Percentiles rank a stretch among this genome's conserved stretches.
These are phyloP conservation scores for Electrophaes corylata DNA, from an alignment of 2,888 invertebrate species.

Conservation along the genomic window DNA sequence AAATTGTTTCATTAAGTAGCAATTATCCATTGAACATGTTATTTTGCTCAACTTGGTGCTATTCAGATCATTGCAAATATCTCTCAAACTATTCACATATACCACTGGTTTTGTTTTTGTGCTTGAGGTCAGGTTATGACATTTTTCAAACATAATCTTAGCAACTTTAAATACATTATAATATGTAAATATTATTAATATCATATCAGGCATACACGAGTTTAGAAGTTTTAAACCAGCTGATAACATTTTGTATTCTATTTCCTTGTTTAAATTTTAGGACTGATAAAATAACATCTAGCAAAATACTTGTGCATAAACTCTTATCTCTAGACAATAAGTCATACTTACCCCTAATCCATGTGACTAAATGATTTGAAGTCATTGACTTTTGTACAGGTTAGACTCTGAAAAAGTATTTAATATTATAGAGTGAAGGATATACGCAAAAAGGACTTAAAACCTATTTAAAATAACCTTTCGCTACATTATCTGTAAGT, in stretches of 20 bases:
- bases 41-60: neutral
- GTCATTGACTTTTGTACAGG: neutral
- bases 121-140: neutral
- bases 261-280: neutral
- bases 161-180: no score
- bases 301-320: neutral
- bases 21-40: neutral
- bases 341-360: conserved; percentile 31
- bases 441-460: no score
- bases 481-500: no score
- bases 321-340: conserved; percentile 11
- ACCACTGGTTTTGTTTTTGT: neutral
- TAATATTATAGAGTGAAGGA: no score
- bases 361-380: neutral
- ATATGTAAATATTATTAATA: no score
- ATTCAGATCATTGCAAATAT: neutral
- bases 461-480: no score
- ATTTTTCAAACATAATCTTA: neutral
- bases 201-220: no score
- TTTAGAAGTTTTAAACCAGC: no score
- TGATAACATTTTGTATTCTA: no score
- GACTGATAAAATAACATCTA: neutral
- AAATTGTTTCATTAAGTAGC: neutral
- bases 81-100: neutral
- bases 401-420: neutral